Percentiles rank a stretch among this genome's conserved stretches.
Evolutionary conservation across 2,113 vertebrate genomes (phyloP).

Genomic region (Pantherophis guttatus): DNA sequence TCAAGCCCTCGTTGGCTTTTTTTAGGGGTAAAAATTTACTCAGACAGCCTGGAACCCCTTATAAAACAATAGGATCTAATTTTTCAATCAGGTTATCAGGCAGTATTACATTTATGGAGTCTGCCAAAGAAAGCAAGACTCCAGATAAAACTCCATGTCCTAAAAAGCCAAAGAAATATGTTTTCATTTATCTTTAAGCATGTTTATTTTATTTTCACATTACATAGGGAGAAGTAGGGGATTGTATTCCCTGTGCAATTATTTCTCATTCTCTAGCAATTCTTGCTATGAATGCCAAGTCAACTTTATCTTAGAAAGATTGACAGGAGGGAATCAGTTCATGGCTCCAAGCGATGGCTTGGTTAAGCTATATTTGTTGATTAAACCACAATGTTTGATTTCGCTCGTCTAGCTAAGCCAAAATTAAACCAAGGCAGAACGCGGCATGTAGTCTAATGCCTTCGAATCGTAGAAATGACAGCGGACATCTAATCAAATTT

Average conservation of each 20-base stretch:
- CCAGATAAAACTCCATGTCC: conserved; percentile 52
- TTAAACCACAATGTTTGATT: neutral
- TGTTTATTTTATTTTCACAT: conserved; percentile 57
- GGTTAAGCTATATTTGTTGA: neutral
- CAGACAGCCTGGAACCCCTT: conserved; percentile 72
- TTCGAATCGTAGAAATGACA: neutral
- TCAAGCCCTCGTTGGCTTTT: conserved; percentile 62
- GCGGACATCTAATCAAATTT: neutral
- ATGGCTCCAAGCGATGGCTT: neutral
- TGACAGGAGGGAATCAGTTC: neutral
- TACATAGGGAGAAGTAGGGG: conserved; percentile 57
- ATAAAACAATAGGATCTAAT: conserved; percentile 72
- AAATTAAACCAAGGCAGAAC: neutral
- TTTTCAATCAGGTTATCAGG: conserved; percentile 64
- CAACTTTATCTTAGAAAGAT: neutral
- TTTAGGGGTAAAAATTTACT: conserved; percentile 67
- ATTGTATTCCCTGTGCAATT: conserved; percentile 54
- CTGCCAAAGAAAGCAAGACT: conserved; percentile 54
- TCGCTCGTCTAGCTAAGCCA: neutral
- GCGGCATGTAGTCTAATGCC: neutral
- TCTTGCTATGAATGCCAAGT: neutral
- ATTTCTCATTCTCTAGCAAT: conserved; percentile 60
- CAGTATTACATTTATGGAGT: conserved; percentile 55
- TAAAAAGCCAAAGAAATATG: conserved; percentile 57
- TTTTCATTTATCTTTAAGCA: conserved; percentile 58